phyloP scores from a whole-genome alignment of 2,888 invertebrate species.

The Dasypogon diadema region DNA sequence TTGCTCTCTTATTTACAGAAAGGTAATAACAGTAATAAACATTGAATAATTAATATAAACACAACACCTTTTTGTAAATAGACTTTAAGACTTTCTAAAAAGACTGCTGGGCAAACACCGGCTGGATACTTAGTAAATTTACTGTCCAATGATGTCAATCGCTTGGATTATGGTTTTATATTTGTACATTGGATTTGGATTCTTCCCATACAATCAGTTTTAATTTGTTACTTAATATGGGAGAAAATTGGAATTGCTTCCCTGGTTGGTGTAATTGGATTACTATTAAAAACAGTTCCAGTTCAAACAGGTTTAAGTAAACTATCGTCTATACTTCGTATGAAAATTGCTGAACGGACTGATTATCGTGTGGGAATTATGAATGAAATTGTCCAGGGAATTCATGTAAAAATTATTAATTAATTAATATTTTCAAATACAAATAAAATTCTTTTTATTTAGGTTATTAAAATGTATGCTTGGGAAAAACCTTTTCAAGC shows the following conservation, averaged over 20 bases:
- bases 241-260: slow-evolving; percentile 79
- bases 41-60: no score
- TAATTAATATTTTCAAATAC: slow-evolving; percentile 60
- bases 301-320: slow-evolving; percentile 75
- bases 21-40: no score
- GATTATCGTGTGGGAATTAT: slow-evolving; percentile 92
- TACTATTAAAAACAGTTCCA: slow-evolving; percentile 84
- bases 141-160: slow-evolving; percentile 92
- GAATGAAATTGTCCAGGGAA: slow-evolving; percentile 94
- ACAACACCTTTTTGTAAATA: no score
- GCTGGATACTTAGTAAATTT: slow-evolving; percentile 94
- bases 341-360: slow-evolving; percentile 85
- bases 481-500: slow-evolving; percentile 93
- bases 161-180: slow-evolving; percentile 87
- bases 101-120: slow-evolving; percentile 78
- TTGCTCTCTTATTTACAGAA: slow-evolving; percentile 77
- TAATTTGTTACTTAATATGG: slow-evolving; percentile 84
- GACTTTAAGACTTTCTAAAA: slow-evolving; percentile 78
- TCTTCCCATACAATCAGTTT: slow-evolving; percentile 76
- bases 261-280: slow-evolving; percentile 81
- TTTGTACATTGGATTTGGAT: slow-evolving; percentile 91
- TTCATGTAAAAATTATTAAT: slow-evolving; percentile 75
- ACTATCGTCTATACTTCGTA: slow-evolving; percentile 70
- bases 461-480: slow-evolving; percentile 97
- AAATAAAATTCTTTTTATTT: slow-evolving; percentile 60